Conservation (phyloP, 1,140 invertebrate species). For the Ladona fulva region DNA sequence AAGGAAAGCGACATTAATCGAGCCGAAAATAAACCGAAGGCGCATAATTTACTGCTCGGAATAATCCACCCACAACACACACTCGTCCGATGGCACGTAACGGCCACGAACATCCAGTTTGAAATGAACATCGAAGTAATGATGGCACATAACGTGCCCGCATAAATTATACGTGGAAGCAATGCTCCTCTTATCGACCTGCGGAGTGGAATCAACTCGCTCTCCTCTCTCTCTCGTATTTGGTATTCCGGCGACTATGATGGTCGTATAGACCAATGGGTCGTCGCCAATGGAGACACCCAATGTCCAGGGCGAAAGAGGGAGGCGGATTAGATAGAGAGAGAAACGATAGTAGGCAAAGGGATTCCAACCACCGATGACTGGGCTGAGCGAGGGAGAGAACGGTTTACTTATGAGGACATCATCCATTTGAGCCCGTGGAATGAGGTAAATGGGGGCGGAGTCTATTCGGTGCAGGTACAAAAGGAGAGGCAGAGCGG, state of each 20-base stretch:
- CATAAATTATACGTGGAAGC: constrained; percentile 9
- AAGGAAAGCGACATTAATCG: too few species aligned
- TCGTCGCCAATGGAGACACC: background rate
- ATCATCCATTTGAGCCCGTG: too few species aligned
- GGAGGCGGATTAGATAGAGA: background rate
- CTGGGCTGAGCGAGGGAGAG: too few species aligned
- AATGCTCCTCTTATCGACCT: background rate
- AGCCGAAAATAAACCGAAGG: background rate
- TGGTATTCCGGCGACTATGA: background rate
- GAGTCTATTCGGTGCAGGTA: too few species aligned
- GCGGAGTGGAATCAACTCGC: background rate
- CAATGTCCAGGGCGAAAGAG: background rate
- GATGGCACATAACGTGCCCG: background rate
- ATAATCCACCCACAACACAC: background rate
- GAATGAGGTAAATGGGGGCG: too few species aligned
- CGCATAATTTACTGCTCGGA: background rate
- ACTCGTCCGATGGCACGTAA: background rate
- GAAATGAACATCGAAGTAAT: constrained; percentile 7
- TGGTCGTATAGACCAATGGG: background rate
- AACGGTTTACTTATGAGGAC: too few species aligned
- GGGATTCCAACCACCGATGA: too few species aligned
- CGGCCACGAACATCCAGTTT: background rate
- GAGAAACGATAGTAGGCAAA: background rate
- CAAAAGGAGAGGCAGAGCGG: too few species aligned
- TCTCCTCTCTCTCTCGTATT: background rate